A percentile compares a stretch with the other conserved stretches of the same genome.
phyloP scores from a whole-genome alignment of 2,797 vertebrate genomes.

The Catamblyrhynchus diadema region DNA sequence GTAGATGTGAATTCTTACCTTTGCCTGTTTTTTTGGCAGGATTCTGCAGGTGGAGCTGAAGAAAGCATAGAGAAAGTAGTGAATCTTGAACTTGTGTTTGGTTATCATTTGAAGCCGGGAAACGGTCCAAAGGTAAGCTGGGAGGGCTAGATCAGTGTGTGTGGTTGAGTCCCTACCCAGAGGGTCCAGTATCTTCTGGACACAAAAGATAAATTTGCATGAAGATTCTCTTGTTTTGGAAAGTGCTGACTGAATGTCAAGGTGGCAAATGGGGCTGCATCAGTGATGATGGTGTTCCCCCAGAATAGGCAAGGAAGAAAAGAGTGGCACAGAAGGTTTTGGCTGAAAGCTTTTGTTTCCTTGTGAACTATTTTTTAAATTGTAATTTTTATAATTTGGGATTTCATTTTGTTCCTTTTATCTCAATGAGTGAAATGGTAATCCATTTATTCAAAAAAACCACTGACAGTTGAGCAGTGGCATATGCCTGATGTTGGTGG shows the following conservation, averaged over 20 bases:
- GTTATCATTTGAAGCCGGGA: slow-evolving; percentile 94
- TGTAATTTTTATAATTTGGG: neutral
- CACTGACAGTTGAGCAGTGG: neutral
- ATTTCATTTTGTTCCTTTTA: neutral
- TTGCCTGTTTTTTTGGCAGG: slow-evolving; percentile 59
- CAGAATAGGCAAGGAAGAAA: neutral
- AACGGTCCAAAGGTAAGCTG: slow-evolving; percentile 82
- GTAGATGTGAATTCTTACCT: neutral
- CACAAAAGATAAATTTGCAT: neutral
- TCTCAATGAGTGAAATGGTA: neutral
- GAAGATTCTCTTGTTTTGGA: neutral
- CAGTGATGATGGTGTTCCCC: neutral
- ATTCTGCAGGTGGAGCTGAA: slow-evolving; percentile 71
- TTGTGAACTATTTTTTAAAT: neutral
- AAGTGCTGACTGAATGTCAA: neutral
- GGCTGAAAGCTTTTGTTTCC: neutral
- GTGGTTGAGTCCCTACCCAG: neutral
- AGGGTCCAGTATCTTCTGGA: neutral
- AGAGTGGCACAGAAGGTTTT: neutral
- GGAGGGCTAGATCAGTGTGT: neutral
- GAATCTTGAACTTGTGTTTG: slow-evolving; percentile 90
- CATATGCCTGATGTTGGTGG: neutral
- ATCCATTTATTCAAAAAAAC: neutral
- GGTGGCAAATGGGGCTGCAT: neutral
- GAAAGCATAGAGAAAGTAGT: slow-evolving; percentile 78